Evolutionary conservation across 2,888 invertebrate species (phyloP).

Genomic region (Lydus trimaculatus): DNA sequence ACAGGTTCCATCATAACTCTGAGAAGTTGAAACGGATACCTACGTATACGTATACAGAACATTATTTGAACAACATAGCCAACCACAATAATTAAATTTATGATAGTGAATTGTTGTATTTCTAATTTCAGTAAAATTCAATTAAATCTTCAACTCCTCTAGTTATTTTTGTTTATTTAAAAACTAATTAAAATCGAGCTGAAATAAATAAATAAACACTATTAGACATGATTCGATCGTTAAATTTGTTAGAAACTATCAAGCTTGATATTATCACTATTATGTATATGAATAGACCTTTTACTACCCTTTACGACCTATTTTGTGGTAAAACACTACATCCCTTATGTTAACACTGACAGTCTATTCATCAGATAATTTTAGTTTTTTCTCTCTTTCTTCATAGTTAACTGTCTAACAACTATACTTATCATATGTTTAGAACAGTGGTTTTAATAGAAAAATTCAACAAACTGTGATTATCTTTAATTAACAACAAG

Average conservation of each 20-base stretch:
- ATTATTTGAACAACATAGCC: background rate
- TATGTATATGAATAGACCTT: constrained; percentile 6
- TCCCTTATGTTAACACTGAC: constrained; percentile 1
- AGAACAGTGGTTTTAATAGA: too few species aligned
- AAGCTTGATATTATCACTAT: background rate
- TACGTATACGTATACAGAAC: too few species aligned
- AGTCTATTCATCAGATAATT: constrained; percentile 6
- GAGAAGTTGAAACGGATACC: background rate
- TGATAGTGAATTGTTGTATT: background rate
- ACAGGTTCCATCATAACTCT: constrained; percentile 5
- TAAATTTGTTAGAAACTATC: background rate
- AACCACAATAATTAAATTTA: background rate
- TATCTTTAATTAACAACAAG: too few species aligned
- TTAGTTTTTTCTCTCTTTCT: background rate
- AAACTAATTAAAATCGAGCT: background rate
- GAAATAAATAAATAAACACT: background rate
- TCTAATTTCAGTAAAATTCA: background rate
- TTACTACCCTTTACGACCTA: constrained; percentile 6
- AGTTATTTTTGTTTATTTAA: background rate
- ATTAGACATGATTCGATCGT: background rate
- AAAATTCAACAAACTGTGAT: too few species aligned
- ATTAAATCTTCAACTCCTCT: background rate
- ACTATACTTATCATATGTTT: too few species aligned
- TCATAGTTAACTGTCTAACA: background rate
- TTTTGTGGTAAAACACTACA: constrained; percentile 2